Conservation (phyloP, 2,888 invertebrate genomes). For the Conistra vaccinii region DNA sequence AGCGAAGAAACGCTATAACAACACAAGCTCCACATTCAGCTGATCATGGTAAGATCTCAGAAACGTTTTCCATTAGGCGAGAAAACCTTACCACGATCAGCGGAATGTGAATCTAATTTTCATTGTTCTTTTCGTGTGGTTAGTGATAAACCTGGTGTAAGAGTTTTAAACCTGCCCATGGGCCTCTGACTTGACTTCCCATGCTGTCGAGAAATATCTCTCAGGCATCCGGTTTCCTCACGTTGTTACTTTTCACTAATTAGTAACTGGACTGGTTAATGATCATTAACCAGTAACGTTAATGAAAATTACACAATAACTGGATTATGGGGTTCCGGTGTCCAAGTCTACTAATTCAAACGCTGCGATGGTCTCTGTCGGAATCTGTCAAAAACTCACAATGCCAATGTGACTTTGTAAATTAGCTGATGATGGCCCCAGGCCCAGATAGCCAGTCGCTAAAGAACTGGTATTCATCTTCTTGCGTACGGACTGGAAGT, state of each 20-base stretch:
- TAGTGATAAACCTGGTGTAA: too few relatives aligned
- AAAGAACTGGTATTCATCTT: neutral
- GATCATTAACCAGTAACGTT: too few relatives aligned
- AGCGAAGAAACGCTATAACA: neutral
- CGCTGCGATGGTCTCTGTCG: neutral
- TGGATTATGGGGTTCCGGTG: neutral
- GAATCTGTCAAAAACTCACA: too few relatives aligned
- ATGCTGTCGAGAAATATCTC: too few relatives aligned
- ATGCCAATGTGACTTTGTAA: neutral
- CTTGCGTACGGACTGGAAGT: neutral
- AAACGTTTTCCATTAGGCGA: too few relatives aligned
- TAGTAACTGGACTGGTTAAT: neutral
- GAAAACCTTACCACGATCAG: too few relatives aligned
- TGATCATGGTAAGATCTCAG: neutral
- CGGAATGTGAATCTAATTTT: too few relatives aligned
- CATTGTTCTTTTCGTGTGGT: too few relatives aligned
- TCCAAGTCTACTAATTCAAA: neutral
- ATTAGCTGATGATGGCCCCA: neutral
- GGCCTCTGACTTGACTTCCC: too few relatives aligned
- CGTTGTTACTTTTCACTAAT: neutral
- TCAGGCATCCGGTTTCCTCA: too few relatives aligned
- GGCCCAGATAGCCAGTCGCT: neutral
- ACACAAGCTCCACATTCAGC: neutral
- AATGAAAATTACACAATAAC: neutral
- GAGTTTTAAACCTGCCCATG: too few relatives aligned